Evolutionary conservation across 2,888 invertebrate species (phyloP).

Genomic region (Hymenopus coronatus): DNA sequence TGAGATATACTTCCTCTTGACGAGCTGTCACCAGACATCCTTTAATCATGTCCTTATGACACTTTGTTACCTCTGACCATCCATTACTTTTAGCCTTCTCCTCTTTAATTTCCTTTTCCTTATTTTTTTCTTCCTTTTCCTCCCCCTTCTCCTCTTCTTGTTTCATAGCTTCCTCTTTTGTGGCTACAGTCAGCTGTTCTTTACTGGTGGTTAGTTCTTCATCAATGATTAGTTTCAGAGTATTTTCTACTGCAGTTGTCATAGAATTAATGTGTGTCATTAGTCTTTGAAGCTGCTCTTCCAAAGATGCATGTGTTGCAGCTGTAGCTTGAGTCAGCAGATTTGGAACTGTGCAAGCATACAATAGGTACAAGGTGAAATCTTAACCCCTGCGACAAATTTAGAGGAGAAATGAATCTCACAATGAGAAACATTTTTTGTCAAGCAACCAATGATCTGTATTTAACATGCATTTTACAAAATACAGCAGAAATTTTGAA

Average conservation of each 20-base stretch:
- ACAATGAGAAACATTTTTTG: not conserved
- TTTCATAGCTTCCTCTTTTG: conserved; percentile 39
- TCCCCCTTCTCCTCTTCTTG: not conserved
- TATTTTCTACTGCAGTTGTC: conserved; percentile 55
- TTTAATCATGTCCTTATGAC: conserved; percentile 40
- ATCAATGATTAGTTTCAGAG: not conserved
- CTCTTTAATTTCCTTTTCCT: conserved; percentile 43
- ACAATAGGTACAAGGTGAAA: no score
- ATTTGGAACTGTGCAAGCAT: conserved; percentile 41
- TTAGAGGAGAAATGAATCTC: not conserved
- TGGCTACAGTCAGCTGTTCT: not conserved
- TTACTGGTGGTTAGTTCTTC: not conserved
- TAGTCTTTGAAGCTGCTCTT: conserved; percentile 42
- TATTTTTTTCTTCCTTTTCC: not conserved
- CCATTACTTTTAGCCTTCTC: conserved; percentile 43
- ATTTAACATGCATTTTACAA: no score
- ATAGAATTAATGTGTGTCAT: conserved; percentile 44
- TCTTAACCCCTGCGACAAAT: no score
- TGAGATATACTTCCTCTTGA: conserved; percentile 62
- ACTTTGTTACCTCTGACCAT: conserved; percentile 32
- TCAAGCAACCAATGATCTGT: no score
- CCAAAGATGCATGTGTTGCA: conserved; percentile 40
- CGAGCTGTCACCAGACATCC: conserved; percentile 57
- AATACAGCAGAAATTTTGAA: no score
- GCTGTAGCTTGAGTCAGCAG: conserved; percentile 42